A percentile compares a stretch with the other conserved stretches of the same genome.
Evolutionary conservation across 1,140 invertebrate genomes (phyloP).

Genomic region (Brachionus rotundiformis): DNA sequence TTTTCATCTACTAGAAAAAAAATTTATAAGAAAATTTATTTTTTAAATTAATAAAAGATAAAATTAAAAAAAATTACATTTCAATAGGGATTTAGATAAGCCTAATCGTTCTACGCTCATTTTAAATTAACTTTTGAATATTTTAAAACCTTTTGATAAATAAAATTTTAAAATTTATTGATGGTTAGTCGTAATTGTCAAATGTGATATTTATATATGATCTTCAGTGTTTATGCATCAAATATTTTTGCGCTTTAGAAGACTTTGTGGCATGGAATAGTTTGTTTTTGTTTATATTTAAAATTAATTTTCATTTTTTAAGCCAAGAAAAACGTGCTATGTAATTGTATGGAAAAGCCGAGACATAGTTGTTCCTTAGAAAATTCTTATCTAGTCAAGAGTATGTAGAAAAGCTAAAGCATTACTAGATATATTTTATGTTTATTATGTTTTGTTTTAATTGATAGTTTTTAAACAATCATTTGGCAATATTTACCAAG

Average conservation of each 20-base stretch:
- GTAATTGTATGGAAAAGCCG: slow-evolving; percentile 4
- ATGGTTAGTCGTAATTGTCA: slow-evolving; percentile 7
- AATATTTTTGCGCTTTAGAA: slow-evolving; percentile 17
- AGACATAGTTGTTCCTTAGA: neutral
- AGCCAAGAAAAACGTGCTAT: neutral
- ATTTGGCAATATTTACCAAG: neutral
- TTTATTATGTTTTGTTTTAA: neutral
- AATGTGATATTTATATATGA: slow-evolving; percentile 41
- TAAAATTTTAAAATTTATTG: neutral
- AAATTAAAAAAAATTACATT: neutral
- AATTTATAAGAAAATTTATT: too few relatives aligned
- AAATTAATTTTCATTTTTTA: neutral
- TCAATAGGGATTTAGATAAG: neutral
- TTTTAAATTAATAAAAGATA: neutral
- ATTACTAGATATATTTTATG: slow-evolving; percentile 5
- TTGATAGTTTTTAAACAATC: slow-evolving; percentile 16
- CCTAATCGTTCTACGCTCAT: neutral
- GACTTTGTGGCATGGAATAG: slow-evolving; percentile 31
- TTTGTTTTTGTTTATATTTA: slow-evolving; percentile 14
- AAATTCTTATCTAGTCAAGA: neutral
- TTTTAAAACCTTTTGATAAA: neutral
- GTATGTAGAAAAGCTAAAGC: neutral
- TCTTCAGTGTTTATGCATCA: slow-evolving; percentile 20
- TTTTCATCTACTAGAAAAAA: neutral
- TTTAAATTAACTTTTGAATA: neutral